Base-by-base conservation (phyloP, 2,888 invertebrate genomes). In the Drosophila ezoana region DNA sequence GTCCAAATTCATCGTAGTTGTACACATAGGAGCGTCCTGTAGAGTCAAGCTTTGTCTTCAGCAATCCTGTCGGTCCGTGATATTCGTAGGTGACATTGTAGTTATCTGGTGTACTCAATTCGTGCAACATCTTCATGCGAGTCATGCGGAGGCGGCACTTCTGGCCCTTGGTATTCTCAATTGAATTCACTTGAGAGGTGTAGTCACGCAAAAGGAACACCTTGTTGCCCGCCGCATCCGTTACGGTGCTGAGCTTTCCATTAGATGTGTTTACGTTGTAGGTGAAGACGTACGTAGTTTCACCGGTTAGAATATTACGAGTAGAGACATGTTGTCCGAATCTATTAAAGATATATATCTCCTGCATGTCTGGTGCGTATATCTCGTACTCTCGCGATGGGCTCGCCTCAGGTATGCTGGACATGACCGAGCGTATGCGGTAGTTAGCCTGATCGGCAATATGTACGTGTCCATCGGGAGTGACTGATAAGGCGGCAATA, bases 211-310 rank as follows among this genome's bases (percentile, higher is more conserved):
- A 92, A 13, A 97, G 91, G 93, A 97, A 97, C 0, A 97, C 96
- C 92, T 97, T 97, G 89, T 97, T 97, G 51, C 98, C 97, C 4
- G 98, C 97, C 0, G 98, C 96, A 90, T 98, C 98, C 0, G 97
- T 97, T 0, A 99, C 98, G 0, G 97, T 97, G 87, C 97, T 97
- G 18, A 99, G 93, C 90, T 98, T 98, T 0, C 99, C 99, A 89
- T 98, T 98, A 88, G 97, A 98, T 0, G 98, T 98, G 90, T 98
- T 98, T 0, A 98, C 98, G 81, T 98, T 98, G 93, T 99, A 99
- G 0, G 98, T 96, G 91, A 99, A 99, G 2, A 97, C 95, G 91
- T 98, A 99, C 76, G 97, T 96, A 3, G 96, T 97, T 92, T 98
- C 97, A 0, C 97, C 98, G 0, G 98, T 98, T n/a, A 99, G 93